Evolutionary conservation across 2,797 vertebrate genomes (phyloP).

Genomic region (Brachyalestes nurse): DNA sequence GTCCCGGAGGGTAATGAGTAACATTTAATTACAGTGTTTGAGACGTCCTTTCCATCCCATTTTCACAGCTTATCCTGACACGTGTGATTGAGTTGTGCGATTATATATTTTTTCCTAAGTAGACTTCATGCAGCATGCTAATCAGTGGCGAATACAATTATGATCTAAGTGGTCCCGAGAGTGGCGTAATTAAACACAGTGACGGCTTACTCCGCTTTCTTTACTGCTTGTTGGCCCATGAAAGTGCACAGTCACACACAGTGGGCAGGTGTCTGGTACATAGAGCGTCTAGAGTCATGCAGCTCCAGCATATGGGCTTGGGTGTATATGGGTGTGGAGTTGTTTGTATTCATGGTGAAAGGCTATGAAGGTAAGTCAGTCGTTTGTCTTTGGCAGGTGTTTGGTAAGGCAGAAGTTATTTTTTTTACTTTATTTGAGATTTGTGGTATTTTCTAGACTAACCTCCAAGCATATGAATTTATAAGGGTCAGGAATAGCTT

Average conservation of each 20-base stretch:
- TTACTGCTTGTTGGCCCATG: conserved; percentile 6
- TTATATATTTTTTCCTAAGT: background rate
- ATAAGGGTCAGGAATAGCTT: too few species aligned
- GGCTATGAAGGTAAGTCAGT: background rate
- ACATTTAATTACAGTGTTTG: conserved; percentile 31
- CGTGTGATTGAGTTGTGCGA: conserved; percentile 40
- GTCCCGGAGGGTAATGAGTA: conserved; percentile 6
- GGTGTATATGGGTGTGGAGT: background rate
- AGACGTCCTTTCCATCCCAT: conserved; percentile 25
- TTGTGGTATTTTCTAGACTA: too few species aligned
- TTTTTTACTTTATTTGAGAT: background rate
- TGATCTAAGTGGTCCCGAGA: conserved; percentile 24
- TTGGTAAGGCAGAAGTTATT: background rate
- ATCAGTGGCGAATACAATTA: conserved; percentile 45
- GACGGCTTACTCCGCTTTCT: conserved; percentile 20
- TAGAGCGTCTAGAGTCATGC: background rate
- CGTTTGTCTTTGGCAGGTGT: background rate
- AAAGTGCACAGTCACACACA: background rate
- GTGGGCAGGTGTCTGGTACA: background rate
- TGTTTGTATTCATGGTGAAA: background rate
- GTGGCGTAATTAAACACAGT: conserved; percentile 42
- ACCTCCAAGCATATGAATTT: too few species aligned
- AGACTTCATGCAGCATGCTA: conserved; percentile 34
- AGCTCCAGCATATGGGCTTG: background rate
- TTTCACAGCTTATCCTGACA: conserved; percentile 28